Evolutionary conservation across 1,140 invertebrate genomes (phyloP), one percentile per base, ranked within the genome.

Genomic region (Hestina assimilis): DNA sequence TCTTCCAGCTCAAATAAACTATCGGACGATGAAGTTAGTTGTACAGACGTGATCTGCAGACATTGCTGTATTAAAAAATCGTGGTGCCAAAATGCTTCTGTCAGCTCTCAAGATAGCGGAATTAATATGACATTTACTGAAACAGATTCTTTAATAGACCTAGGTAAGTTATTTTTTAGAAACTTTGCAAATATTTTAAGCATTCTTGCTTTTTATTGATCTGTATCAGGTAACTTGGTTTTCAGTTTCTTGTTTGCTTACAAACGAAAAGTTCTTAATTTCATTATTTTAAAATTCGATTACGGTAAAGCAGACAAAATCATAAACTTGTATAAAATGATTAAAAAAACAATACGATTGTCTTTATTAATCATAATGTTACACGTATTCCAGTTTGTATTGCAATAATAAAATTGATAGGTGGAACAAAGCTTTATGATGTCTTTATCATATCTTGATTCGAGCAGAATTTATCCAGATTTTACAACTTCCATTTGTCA

Each of bases 51-150:
- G 14, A 66, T 77, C 0, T 90, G 87, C 56, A 75, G 81, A 77
- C 83, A 88, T 38, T 89, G 83, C 62, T 83, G 79, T 55, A 89
- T 90, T 6, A 92, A 91, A 67, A 92, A 92, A 29, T 67, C 63
- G 19, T 92, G 92, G 76, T 92, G 91, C 50, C 89, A 91, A 59
- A 91, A 92, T 52, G 91, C 92, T 47, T 92, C 92, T 33, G 90
- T 93, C 26, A 94, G 93, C 65, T 94, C 93, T 0, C 93, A 94
- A 72, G 94, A 94, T 69, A 94, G 93, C 64, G 94, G 93, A 1
- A 95, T 95, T 31, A 94, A 94, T 72, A 83, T 94, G 68, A 92
- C 91, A 6, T 94, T 93, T 78, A 91, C 92, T 43, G 93, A 94
- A 63, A 92, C 90, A n/a, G 93, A 94, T 38, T 83, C 81, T 40